phyloP scores from a whole-genome alignment of 2,113 vertebrate species.

The Lethenteron reissneri region DNA sequence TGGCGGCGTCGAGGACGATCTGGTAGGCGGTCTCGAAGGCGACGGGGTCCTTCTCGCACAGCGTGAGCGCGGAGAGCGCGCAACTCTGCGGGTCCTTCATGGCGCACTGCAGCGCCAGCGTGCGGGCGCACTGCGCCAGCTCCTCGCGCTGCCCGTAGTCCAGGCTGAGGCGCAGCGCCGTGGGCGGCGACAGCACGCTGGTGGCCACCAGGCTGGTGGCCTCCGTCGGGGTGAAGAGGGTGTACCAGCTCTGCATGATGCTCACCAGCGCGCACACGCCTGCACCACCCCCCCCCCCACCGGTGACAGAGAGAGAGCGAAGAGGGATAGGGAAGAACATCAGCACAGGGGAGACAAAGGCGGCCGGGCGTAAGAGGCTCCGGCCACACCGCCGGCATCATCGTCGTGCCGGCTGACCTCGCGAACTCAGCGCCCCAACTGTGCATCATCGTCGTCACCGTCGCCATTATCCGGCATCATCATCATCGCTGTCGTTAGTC shows the following conservation, averaged over 20 bases:
- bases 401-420: too few relatives aligned
- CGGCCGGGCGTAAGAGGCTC: too few relatives aligned
- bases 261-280: slow-evolving; percentile 22
- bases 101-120: slow-evolving; percentile 25
- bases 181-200: slow-evolving; percentile 20
- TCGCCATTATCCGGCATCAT: too few relatives aligned
- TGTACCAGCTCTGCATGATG: slow-evolving; percentile 27
- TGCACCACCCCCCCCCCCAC: slow-evolving; percentile 5
- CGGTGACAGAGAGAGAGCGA: too few relatives aligned
- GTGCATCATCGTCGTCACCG: too few relatives aligned
- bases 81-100: slow-evolving; percentile 29
- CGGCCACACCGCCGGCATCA: too few relatives aligned
- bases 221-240: slow-evolving; percentile 24
- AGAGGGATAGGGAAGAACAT: too few relatives aligned
- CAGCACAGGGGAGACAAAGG: too few relatives aligned
- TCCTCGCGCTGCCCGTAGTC: slow-evolving; percentile 19
- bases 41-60: slow-evolving; percentile 26
- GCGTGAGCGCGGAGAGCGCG: slow-evolving; percentile 22
- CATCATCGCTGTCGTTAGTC: too few relatives aligned
- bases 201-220: slow-evolving; percentile 24
- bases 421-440: too few relatives aligned
- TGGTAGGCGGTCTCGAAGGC: slow-evolving; percentile 28
- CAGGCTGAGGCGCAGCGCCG: slow-evolving; percentile 20
- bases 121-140: slow-evolving; percentile 23
- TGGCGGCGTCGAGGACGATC: slow-evolving; percentile 22